Base-by-base conservation (phyloP, 2,888 invertebrate genomes). In the Corbicula japonica region DNA sequence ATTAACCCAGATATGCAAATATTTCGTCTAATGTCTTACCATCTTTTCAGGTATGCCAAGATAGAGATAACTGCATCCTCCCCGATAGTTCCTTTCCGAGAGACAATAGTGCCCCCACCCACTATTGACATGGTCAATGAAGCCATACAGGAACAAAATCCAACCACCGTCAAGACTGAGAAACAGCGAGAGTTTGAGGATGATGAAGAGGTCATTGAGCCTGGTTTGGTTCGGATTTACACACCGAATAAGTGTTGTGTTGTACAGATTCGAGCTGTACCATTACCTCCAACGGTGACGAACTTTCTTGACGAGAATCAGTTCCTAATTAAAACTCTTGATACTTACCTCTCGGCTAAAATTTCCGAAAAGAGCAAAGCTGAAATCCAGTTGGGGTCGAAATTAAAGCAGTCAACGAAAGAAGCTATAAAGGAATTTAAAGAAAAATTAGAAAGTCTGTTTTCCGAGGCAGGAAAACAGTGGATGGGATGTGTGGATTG, bases 1-100 rank as follows among this genome's bases (percentile, higher is more conserved):
- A n/a, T n/a, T n/a, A n/a, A n/a, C n/a, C n/a, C n/a, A n/a, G n/a
- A n/a, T n/a, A n/a, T n/a, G n/a, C 41, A 12, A 41, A 41, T 41
- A 12, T 15, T 41, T 12, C 41, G 10, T 41, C 12, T 41, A 41
- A 10, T 41, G 10, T 15, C 18, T 41, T 41, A 12, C 18, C 12
- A 18, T 21, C 15, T 44, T 61, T 95, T 94, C 75, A 95, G 96
- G 84, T 98, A 97, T 94, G 97, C 92, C 12, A 91, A 92, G 61
- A 86, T 93, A 48, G 96, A 97, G 62, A 94, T 99, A n/a, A 96
- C 96, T 82, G 97, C 97, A 0, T 99, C 99, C 0, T 96, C 97
- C 90, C 99, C 99, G 0, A 99, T 99, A 88, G 99, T 99, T 0
- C 97, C 99, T 6, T 98, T 99, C 91, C 95, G 97, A 86, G 99